A percentile compares a stretch with the other conserved stretches of the same genome.
Evolutionary conservation across 2,797 vertebrate species (phyloP).

Genomic region (Natrix natrix): DNA sequence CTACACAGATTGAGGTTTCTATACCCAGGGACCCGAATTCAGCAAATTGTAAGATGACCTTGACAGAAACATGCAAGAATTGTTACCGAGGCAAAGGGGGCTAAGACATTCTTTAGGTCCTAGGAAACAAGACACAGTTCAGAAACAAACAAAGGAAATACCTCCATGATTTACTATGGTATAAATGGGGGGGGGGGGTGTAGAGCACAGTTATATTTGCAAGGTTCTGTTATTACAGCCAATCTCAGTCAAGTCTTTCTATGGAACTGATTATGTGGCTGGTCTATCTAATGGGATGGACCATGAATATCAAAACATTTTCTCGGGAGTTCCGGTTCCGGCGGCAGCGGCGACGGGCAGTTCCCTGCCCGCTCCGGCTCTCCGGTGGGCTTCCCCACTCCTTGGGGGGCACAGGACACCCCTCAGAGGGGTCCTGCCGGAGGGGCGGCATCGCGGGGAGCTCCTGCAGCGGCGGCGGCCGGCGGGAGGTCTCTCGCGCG

Average conservation of each 20-base stretch:
- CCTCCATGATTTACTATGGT: neutral
- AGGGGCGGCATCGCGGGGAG: too few species aligned
- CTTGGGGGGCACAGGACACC: too few species aligned
- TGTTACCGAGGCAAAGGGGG: neutral
- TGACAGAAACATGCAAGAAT: neutral
- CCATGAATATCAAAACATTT: neutral
- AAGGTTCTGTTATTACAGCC: neutral
- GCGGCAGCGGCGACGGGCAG: too few species aligned
- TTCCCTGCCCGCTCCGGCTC: too few species aligned
- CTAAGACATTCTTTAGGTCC: neutral
- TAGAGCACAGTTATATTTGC: neutral
- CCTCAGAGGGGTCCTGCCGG: too few species aligned
- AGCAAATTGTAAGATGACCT: neutral
- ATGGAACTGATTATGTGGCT: neutral
- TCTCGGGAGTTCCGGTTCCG: too few species aligned
- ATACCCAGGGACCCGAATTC: neutral
- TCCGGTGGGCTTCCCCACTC: too few species aligned
- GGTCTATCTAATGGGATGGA: neutral
- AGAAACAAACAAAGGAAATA: neutral
- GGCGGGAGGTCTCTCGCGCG: too few species aligned
- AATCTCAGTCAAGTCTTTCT: neutral
- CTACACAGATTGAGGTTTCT: neutral
- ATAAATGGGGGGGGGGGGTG: neutral
- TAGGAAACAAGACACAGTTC: neutral
- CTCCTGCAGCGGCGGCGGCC: too few species aligned